Evolutionary conservation across 2,888 invertebrate genomes (phyloP), one percentile per base, ranked within the genome.

Genomic region (Sacculina carcini): DNA sequence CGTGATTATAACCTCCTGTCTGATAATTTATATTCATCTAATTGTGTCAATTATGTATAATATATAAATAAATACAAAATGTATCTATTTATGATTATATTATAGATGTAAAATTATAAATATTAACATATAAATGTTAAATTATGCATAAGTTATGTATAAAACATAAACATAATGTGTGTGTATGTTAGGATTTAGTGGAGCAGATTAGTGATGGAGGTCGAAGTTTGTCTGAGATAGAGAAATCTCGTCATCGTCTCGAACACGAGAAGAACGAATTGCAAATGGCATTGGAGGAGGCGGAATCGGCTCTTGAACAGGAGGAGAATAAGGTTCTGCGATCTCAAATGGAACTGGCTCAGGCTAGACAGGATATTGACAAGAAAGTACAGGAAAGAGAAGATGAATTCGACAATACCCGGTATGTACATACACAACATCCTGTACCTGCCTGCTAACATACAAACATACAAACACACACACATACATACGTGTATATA

Each of bases 221-320:
- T 52, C 66, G 69, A 58, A 65, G 62, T 56, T 42, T 51, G 32
- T 53, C 54, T 29, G 56, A 56, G 46, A 50, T 56, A 34, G 52
- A 54, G 40, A 56, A 98, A 75, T 82, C 87, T 61, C 81, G 92
- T 68, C 94, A 94, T 71, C 85, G 96, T 61, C 76, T 96, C 66
- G 94, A 98, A 71, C 83, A 90, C 68, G 98, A 98, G 73, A 98
- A 98, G 73, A 96, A 98, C 65, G 98, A 98, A 69, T 82, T 98
- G 9, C 96, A 96, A 71, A 89, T 90, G 58, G 94, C 94, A 62
- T 78, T 96, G 60, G 94, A 98, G 69, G 98, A 98, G 72, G 96
- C 98, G 61, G 98, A 98, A 69, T 79, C 92, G 56, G 96, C 96
- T 60, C 78, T 98, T 59, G 98, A 98, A 75, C 94, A 96, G 69